A percentile compares a stretch with the other conserved stretches of the same genome.
Evolutionary conservation across 2,888 invertebrate genomes (phyloP).

Genomic region (Agrilus cyanescens): DNA sequence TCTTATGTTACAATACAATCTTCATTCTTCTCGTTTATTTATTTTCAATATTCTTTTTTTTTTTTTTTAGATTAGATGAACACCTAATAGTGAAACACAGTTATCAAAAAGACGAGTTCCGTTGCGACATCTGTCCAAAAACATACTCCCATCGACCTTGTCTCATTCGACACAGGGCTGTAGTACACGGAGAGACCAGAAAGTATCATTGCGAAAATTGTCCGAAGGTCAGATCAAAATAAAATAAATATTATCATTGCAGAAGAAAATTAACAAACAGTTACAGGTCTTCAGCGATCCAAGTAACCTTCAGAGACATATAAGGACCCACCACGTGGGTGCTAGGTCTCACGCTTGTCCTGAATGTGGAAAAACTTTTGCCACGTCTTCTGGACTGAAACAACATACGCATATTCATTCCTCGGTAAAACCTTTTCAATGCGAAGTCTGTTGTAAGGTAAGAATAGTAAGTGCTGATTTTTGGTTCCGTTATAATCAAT

Average conservation of each 20-base stretch:
- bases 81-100: slow-evolving; percentile 70
- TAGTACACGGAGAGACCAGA: slow-evolving; percentile 68
- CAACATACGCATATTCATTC: slow-evolving; percentile 99
- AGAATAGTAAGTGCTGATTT: slow-evolving; percentile 15
- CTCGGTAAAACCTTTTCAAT: slow-evolving; percentile 94
- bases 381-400: slow-evolving; percentile 93
- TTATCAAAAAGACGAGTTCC: slow-evolving; percentile 65
- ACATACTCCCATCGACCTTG: slow-evolving; percentile 73
- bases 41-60: slow-evolving; percentile 1
- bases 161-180: slow-evolving; percentile 69
- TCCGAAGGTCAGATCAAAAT: slow-evolving; percentile 51
- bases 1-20: no score
- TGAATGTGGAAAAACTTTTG: slow-evolving; percentile 98
- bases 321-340: slow-evolving; percentile 89
- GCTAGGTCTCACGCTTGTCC: slow-evolving; percentile 94
- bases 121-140: slow-evolving; percentile 74
- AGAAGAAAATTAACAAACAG: slow-evolving; percentile 1
- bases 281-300: slow-evolving; percentile 90
- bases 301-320: slow-evolving; percentile 92
- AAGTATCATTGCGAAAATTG: slow-evolving; percentile 91
- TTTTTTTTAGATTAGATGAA: slow-evolving; percentile 64
- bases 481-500: neutral
- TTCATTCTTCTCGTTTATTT: neutral
- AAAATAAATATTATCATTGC: neutral
- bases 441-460: slow-evolving; percentile 90